Percentiles rank a stretch among this genome's conserved stretches.
Evolutionary conservation across 2,113 vertebrate species (phyloP).

Genomic region (Tylochromis polylepis): DNA sequence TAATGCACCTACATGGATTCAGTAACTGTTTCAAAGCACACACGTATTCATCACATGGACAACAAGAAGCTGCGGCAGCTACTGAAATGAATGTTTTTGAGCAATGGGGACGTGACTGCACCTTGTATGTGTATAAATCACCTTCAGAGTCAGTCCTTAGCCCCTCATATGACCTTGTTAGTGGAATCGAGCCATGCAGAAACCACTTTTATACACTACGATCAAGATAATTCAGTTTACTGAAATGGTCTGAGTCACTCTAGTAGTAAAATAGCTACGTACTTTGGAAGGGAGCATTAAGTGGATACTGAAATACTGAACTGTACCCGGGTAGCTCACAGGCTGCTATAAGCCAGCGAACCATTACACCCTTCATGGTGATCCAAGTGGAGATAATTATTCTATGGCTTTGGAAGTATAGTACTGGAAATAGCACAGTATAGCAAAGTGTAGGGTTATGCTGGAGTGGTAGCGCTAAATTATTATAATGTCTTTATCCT

Average conservation of each 20-base stretch:
- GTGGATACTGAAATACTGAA: not conserved
- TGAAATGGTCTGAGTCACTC: not conserved
- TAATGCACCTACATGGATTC: not conserved
- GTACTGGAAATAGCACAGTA: not conserved
- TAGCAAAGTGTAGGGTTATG: not conserved
- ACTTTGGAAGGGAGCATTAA: not conserved
- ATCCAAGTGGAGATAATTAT: not conserved
- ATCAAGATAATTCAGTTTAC: not conserved
- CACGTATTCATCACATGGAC: not conserved
- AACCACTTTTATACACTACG: not conserved
- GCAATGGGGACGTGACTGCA: not conserved
- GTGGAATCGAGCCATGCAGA: slow-evolving; percentile 7
- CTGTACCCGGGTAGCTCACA: not conserved
- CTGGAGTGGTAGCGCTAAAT: not conserved
- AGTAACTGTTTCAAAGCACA: not conserved
- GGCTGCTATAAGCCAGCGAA: slow-evolving; percentile 1
- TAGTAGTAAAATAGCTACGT: slow-evolving; percentile 6
- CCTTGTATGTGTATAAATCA: not conserved
- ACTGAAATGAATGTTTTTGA: not conserved
- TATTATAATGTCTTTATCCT: not conserved
- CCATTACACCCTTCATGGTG: not conserved
- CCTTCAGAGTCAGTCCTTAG: not conserved
- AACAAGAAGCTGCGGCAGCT: not conserved
- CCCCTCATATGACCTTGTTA: slow-evolving; percentile 7
- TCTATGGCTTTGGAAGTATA: not conserved